Evolutionary conservation across 2,888 invertebrate genomes (phyloP).

Genomic region (Tipula unca): DNA sequence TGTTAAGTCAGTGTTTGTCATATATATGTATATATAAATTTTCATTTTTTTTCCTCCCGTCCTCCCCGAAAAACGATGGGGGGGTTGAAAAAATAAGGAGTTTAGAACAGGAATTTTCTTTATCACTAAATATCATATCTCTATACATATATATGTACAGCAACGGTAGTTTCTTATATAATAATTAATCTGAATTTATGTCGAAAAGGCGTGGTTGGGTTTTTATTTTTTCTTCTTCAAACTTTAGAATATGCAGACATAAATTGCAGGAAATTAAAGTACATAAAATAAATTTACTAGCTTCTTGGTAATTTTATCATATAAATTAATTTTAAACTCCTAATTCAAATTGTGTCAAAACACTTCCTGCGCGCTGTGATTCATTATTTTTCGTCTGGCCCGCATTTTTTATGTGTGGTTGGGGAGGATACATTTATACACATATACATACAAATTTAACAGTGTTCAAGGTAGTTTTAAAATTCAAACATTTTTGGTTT

Average conservation of each 20-base stretch:
- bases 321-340: not conserved
- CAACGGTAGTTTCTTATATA: not conserved
- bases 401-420: not conserved
- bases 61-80: not conserved
- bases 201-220: not conserved
- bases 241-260: not conserved
- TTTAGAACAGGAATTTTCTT: not conserved
- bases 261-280: not conserved
- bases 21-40: too few species aligned
- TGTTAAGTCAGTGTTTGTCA: not conserved
- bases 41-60: not conserved
- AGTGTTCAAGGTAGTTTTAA: too few species aligned
- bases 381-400: not conserved
- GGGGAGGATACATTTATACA: not conserved
- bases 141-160: not conserved
- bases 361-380: not conserved
- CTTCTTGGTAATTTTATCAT: not conserved
- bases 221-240: not conserved
- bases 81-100: not conserved
- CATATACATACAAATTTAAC: too few species aligned
- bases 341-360: not conserved
- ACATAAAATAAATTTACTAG: not conserved
- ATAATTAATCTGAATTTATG: slow-evolving; percentile 8
- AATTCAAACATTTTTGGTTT: too few species aligned
- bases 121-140: not conserved